phyloP scores from a whole-genome alignment of 2,888 invertebrate genomes.

The Torymus auratus region DNA sequence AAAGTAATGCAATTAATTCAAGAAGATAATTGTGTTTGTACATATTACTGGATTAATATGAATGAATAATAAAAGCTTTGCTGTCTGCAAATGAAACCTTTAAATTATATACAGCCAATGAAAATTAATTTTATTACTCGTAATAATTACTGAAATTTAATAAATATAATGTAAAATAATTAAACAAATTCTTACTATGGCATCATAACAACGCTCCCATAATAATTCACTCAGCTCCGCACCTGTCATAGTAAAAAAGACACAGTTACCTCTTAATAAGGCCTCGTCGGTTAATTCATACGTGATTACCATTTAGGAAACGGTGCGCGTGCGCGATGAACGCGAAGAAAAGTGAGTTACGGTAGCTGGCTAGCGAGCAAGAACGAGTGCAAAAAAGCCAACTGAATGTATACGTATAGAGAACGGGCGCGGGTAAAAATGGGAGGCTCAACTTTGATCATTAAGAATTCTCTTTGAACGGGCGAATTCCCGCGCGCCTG shows the following conservation, averaged over 20 bases:
- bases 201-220: too few species aligned
- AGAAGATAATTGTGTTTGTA: too few species aligned
- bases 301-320: conserved; percentile 52
- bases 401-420: background rate
- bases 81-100: too few species aligned
- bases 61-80: too few species aligned
- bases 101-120: too few species aligned
- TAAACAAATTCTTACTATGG: too few species aligned
- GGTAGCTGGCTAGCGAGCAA: conserved; percentile 57
- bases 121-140: too few species aligned
- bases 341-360: conserved; percentile 59
- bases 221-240: too few species aligned
- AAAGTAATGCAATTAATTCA: too few species aligned
- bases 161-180: too few species aligned
- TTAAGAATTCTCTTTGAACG: conserved; percentile 59
- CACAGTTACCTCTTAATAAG: conserved; percentile 10
- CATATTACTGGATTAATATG: too few species aligned
- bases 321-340: background rate
- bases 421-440: conserved; percentile 41
- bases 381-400: background rate
- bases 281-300: conserved; percentile 38
- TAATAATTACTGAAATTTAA: too few species aligned
- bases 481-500: conserved; percentile 33
- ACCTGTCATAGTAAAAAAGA: background rate
- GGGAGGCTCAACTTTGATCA: conserved; percentile 56